Evolutionary conservation across 2,797 vertebrate genomes (phyloP).

Genomic region (Delichon dasypus): DNA sequence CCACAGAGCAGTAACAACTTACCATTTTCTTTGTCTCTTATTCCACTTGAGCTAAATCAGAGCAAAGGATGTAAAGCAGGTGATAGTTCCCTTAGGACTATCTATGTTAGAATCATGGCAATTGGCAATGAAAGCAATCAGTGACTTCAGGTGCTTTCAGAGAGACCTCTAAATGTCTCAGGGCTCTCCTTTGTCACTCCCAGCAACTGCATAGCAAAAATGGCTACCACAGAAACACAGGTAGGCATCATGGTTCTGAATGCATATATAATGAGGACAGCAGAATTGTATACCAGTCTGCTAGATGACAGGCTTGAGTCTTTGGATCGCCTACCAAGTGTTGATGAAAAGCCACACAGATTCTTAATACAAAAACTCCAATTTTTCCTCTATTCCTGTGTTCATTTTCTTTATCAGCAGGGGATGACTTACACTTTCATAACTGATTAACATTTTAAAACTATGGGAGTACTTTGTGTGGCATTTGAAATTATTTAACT

Average conservation of each 20-base stretch:
- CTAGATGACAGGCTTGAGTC: background rate
- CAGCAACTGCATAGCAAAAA: background rate
- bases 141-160: conserved; percentile 8
- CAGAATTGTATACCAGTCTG: background rate
- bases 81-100: background rate
- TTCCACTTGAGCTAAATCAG: background rate
- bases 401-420: conserved; percentile 72
- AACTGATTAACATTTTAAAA: conserved; percentile 67
- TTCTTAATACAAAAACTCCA: conserved; percentile 65
- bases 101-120: background rate
- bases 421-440: conserved; percentile 60
- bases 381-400: conserved; percentile 61
- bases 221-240: background rate
- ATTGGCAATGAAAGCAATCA: conserved; percentile 34
- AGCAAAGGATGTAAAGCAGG: background rate
- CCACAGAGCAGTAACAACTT: background rate
- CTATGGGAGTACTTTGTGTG: conserved; percentile 26
- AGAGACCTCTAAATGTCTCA: background rate
- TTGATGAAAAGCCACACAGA: conserved; percentile 58
- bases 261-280: background rate
- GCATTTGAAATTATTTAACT: conserved; percentile 45
- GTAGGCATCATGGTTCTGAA: background rate
- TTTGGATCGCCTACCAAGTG: conserved; percentile 49
- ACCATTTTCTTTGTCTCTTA: background rate
- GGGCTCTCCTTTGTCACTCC: background rate